Evolutionary conservation across 1,140 invertebrate species (phyloP).

Genomic region (Bombus waltoni): DNA sequence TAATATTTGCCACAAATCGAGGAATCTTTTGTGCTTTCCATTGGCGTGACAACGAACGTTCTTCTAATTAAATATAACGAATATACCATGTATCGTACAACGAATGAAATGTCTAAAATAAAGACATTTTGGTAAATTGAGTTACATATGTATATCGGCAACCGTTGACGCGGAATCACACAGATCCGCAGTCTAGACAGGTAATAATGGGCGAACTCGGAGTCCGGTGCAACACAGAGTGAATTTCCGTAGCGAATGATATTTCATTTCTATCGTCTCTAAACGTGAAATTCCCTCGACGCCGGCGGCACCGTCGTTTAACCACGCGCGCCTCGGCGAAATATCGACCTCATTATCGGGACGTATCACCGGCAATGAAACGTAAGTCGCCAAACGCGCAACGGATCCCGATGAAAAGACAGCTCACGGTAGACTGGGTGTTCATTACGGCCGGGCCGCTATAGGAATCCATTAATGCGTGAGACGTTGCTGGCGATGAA

Average conservation of each 20-base stretch:
- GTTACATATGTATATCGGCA: background rate
- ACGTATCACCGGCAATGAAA: constrained; percentile 33
- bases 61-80: no score
- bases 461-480: constrained; percentile 55
- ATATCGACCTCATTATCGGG: constrained; percentile 53
- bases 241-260: background rate
- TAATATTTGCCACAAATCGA: no score
- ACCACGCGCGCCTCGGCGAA: constrained; percentile 13
- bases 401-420: constrained; percentile 50
- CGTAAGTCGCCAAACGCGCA: constrained; percentile 54
- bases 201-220: background rate
- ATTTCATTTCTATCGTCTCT: constrained; percentile 3
- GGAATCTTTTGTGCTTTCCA: background rate
- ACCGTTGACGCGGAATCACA: background rate
- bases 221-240: background rate
- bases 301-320: constrained; percentile 17
- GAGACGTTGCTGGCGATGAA: constrained; percentile 49
- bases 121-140: background rate
- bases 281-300: constrained; percentile 35
- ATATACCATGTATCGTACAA: background rate
- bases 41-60: background rate
- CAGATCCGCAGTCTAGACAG: background rate
- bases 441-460: constrained; percentile 46
- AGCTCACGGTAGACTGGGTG: constrained; percentile 49
- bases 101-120: background rate